Evolutionary conservation across 2,797 vertebrate genomes (phyloP), one percentile per base, ranked within the genome.

Genomic region (Bovichtus variegatus): DNA sequence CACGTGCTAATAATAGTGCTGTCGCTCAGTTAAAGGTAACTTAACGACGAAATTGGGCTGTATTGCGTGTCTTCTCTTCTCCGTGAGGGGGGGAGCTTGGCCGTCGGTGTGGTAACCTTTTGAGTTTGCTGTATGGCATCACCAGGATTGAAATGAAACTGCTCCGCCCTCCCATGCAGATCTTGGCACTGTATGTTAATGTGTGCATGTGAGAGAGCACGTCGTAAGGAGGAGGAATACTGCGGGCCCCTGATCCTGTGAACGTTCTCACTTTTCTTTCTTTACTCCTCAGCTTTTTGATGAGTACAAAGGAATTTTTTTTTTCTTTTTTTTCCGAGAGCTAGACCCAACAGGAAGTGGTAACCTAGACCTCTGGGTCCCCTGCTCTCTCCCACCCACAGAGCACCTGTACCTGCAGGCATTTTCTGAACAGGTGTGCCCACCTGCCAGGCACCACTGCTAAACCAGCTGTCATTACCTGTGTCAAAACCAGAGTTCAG

Each of bases 401-500:
- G 86, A 90, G 89, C 86, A 92, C 88, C 92, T 92, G 89, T 91
- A 93, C 89, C 90, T 91, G 84, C 93, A 92, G 92, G 92, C 90
- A 86, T 92, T 94, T 92, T 92, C 87, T 91, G 90, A 93, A 90
- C 93, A 93, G 94, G 93, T 93, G 92, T 92, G 91, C 88, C 88
- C 91, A 91, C 88, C 92, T 94, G 90, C 93, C 91, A 88, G 92
- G 88, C 93, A 88, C 92, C 92, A 90, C 92, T 91, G 93, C 92
- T 92, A 92, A 95, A 94, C 93, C 95, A 95, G 94, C 94, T 95
- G 93, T 95, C 94, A 94, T 94, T 92, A 95, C 93, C 93, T 94
- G 92, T 93, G 94, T 96, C 95, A 93, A 95, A 95, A 94, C 92
- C 93, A 95, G 94, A 95, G 95, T 95, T 96, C 95, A 96, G 96